These are phyloP conservation scores for Helicolenus hilgendorfi DNA, from an alignment of 2,797 vertebrate species.

Conservation along the genomic window DNA sequence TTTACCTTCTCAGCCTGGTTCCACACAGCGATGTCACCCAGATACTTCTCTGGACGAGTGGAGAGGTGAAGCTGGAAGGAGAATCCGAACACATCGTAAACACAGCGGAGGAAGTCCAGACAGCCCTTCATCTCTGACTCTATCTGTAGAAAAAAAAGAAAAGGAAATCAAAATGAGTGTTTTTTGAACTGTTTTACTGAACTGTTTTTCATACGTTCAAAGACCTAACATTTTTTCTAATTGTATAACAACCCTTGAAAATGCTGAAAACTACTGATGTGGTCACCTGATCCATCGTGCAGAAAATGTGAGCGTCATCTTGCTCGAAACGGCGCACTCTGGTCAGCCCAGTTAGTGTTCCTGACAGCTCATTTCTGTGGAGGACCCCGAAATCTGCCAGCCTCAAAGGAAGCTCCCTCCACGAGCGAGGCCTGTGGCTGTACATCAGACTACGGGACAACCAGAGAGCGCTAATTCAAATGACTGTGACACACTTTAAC, in stretches of 20 bases:
- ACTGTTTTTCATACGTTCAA: not conserved
- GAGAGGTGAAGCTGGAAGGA: conserved; percentile 96
- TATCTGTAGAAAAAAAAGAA: conserved; percentile 87
- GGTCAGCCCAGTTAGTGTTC: conserved; percentile 94
- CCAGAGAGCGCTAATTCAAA: conserved; percentile 7
- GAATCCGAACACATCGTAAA: conserved; percentile 95
- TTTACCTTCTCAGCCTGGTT: conserved; percentile 95
- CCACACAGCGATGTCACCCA: conserved; percentile 94
- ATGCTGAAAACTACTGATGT: not conserved
- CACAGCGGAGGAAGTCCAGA: conserved; percentile 94
- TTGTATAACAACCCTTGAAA: not conserved
- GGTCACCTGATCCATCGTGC: conserved; percentile 95
- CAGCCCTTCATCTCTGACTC: conserved; percentile 96
- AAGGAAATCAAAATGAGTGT: too few species aligned
- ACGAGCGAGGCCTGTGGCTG: conserved; percentile 95
- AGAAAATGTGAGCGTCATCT: conserved; percentile 99
- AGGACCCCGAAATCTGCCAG: conserved; percentile 97
- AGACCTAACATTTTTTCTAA: not conserved
- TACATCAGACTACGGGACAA: conserved; percentile 93
- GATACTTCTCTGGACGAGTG: conserved; percentile 94
- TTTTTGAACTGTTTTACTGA: not conserved
- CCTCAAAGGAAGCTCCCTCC: conserved; percentile 96
- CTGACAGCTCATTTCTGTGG: conserved; percentile 96
- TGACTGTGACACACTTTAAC: not conserved
- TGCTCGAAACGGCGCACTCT: conserved; percentile 96